Evolutionary conservation across 2,113 vertebrate species (phyloP), one percentile per base, ranked within the genome.

Genomic region (Pelobates fuscus): DNA sequence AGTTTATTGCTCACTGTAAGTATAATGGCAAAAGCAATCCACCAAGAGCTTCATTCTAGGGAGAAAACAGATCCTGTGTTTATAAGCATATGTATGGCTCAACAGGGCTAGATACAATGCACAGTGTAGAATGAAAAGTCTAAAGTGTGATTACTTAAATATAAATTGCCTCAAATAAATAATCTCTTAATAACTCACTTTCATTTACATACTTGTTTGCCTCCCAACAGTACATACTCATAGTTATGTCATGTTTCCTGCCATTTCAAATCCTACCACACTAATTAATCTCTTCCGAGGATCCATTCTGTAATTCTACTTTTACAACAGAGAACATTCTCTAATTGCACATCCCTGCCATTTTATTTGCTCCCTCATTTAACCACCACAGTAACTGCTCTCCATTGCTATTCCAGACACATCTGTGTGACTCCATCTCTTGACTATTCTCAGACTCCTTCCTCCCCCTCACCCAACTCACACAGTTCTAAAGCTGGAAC

Each of bases 11-110:
- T 77, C 41, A 60, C 37, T 32, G 65, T n/a, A 29, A 61, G 68
- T 23, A 23, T 41, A 10, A 37, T 6, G 32, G 32, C 23, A 15
- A 23, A 24, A 15, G 24, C 8, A 37, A 37, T 52, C 73, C 17
- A 5, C 43, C 37, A 30, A 25, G 23, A 26, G 44, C 64, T 77
- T 77, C 73, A 77, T 77, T 60, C 73, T 77, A 54, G 8, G 23
- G 57, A 77, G 4, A 59, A 77, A 76, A 67, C 15, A 59, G 30
- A 63, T 63, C 24, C 25, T n/a, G n/a, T n/a, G n/a, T n/a, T n/a
- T n/a, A n/a, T n/a, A n/a, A n/a, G n/a, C 18, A 52, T n/a, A 72
- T 3, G 23, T 63, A 24, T 63, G n/a, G n/a, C n/a, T n/a, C n/a
- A 37, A 37, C 32, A 37, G 5, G 10, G 32, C 5, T 37, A 37